Evolutionary conservation across 2,113 vertebrate genomes (phyloP), one percentile per base, ranked within the genome.

Genomic region (Trematomus loennbergii): DNA sequence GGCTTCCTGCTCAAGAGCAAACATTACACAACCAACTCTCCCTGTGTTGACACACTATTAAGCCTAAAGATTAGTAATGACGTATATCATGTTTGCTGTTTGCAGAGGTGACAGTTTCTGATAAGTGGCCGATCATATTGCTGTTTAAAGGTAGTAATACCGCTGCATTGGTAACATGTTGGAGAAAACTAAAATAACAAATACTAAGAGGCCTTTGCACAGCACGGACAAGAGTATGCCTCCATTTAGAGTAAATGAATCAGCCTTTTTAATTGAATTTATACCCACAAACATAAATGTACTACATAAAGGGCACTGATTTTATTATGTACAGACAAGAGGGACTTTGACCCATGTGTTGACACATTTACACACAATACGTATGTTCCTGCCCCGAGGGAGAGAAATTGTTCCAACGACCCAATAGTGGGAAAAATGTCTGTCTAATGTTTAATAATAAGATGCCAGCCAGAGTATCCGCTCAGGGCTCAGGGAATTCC

Each of bases 41-140:
- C 33, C 52, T 2, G 55, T 87, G 89, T 92, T 92, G 85, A 93
- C 90, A 59, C 45, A 75, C 58, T 71, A 86, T 85, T 82, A 78
- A 60, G 25, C 52, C 4, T 22, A 46, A 52, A 83, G 80, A 89
- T 91, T 87, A 87, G 60, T 49, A 69, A 58, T 50, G 64, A 33
- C 67, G 86, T 88, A 81, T 17, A 80, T 87, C 77, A 88, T 55
- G 22, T 54, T 67, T 40, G 64, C 48, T 91, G 79, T 92, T 93
- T 93, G 85, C 85, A 72, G 61, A 76, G 58, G 82, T 75, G 92
- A 90, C 91, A 84, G 84, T 29, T 67, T 22, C 62, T 87, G 90
- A 92, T 90, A 91, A 90, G 72, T 75, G 69, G 20, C 17, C 22
- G 59, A 85, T 82, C 60, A 10, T 49, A 49, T 29, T 29, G 29